phyloP scores from a whole-genome alignment of 2,113 vertebrate genomes.

The Ochotona curzoniae region DNA sequence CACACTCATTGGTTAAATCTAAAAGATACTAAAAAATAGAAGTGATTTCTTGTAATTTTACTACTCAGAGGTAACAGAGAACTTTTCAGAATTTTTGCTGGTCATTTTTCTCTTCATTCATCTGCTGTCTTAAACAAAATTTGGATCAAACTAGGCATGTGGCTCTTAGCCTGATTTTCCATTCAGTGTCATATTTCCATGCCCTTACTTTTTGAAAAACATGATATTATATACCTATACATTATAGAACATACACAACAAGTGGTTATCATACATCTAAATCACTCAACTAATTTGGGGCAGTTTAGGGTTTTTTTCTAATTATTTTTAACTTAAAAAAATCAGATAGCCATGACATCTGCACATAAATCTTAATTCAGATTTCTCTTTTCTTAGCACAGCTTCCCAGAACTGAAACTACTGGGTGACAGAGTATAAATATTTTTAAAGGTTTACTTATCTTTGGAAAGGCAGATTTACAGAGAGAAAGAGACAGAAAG shows the following conservation, averaged over 20 bases:
- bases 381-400: conserved; percentile 69
- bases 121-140: conserved; percentile 59
- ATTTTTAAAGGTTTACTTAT: conserved; percentile 65
- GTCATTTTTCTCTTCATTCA: conserved; percentile 34
- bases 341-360: conserved; percentile 52
- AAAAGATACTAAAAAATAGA: conserved; percentile 47
- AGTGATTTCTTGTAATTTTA: background rate
- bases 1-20: conserved; percentile 29
- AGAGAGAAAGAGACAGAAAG: too few species aligned
- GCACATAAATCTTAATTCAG: conserved; percentile 61
- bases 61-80: conserved; percentile 15
- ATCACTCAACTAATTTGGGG: conserved; percentile 30
- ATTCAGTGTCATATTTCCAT: conserved; percentile 23
- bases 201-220: conserved; percentile 45
- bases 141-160: background rate
- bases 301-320: background rate
- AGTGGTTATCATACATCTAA: background rate
- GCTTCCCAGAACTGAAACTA: conserved; percentile 77
- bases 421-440: conserved; percentile 73
- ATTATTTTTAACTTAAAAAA: conserved; percentile 39
- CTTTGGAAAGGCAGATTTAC: too few species aligned
- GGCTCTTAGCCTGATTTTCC: background rate
- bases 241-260: background rate
- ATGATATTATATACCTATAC: conserved; percentile 8
- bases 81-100: conserved; percentile 28